Base-by-base conservation (phyloP, 2,888 invertebrate species). In the Idaea dimidiata region DNA sequence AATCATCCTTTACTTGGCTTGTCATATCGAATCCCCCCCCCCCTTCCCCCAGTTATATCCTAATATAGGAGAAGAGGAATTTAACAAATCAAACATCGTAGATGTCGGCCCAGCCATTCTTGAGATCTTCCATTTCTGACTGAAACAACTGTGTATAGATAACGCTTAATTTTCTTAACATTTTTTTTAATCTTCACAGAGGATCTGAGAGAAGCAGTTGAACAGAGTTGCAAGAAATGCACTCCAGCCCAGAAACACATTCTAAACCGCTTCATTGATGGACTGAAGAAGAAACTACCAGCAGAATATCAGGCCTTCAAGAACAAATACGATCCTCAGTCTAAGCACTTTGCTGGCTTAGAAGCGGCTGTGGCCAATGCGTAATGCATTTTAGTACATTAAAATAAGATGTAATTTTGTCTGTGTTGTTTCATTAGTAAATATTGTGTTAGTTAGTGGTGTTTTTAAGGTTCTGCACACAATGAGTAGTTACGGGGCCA, bases 211-310 rank as follows among this genome's bases (percentile, higher is more conserved):
- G 96, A 96, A 75, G 95, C 95, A 0, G 87, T 95, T 17, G 77
- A 83, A 69, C 92, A 93, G 57, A 93, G 93, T 32, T 96, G 96
- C 80, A 83, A 79, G 17, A 95, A 95, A 79, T 96, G 96, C 76
- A 94, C 94, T 7, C 89, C 91, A 55, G 94, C 93, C 57, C 95
- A 96, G 81, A 95, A 94, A 73, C 86, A 90, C 64, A 93, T 94
- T 32, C 88, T 95, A 32, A 93, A 94, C 59, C 92, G 87, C 70
- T 94, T 95, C 66, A 88, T 95, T 0, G 89, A 87, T 16, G 94
- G 78, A 54, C 73, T 94, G 10, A 93, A 93, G 66, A 83, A 87
- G 61, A 92, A 93, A 62, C 93, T 89, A 0, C 91, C 93, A 0
- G 73, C 84, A 5, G 91, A 92, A 32, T 93, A 91, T 81, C 78